These are phyloP conservation scores for Mus caroli DNA, from an alignment of 2,797 vertebrate genomes.

Conservation along the genomic window DNA sequence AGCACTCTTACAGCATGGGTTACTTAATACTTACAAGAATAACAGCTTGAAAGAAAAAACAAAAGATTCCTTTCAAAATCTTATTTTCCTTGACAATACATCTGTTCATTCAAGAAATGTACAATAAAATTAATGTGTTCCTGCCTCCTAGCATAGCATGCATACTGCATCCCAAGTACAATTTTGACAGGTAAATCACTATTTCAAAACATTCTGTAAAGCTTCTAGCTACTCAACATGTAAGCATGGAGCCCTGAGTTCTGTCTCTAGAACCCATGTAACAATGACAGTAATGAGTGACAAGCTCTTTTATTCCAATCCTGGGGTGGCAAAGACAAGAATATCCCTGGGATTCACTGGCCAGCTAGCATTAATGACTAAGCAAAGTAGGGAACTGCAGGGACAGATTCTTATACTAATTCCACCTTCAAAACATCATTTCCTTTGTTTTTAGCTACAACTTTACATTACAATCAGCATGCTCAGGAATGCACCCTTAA, in stretches of 20 bases:
- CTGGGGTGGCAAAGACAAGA: neutral
- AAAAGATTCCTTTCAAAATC: neutral
- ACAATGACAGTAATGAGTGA: neutral
- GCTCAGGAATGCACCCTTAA: neutral
- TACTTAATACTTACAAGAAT: neutral
- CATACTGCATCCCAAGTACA: neutral
- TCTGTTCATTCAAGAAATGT: neutral
- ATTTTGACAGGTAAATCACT: neutral
- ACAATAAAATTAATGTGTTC: neutral
- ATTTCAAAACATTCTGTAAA: neutral
- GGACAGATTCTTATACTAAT: neutral
- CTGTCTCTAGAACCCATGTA: neutral
- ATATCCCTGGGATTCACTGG: neutral
- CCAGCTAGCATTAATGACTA: neutral
- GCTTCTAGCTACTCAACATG: neutral
- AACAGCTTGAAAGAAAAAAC: neutral
- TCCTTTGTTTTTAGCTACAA: neutral
- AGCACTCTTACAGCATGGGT: too few species aligned
- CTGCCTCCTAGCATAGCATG: neutral
- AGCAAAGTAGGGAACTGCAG: neutral
- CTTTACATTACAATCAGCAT: neutral
- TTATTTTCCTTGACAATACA: neutral
- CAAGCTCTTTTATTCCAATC: neutral
- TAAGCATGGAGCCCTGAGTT: neutral
- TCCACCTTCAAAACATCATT: neutral